phyloP scores from a whole-genome alignment of 1,140 invertebrate genomes.

The Agraylea sexmaculata region DNA sequence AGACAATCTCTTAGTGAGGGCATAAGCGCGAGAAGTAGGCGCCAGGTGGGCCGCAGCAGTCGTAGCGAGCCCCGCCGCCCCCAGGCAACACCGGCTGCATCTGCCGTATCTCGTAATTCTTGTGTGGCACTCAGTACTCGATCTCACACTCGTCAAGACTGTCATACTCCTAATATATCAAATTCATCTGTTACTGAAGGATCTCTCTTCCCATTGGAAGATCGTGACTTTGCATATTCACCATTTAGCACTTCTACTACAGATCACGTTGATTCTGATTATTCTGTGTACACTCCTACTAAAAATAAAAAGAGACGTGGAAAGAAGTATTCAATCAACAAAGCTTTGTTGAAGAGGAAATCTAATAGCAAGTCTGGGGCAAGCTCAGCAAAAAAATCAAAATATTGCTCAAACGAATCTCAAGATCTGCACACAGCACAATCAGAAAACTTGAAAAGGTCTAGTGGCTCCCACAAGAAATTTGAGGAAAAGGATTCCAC shows the following conservation, averaged over 20 bases:
- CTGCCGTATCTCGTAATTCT: constrained; percentile 26
- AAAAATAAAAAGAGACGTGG: constrained; percentile 33
- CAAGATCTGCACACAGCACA: too few relatives aligned
- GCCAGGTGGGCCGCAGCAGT: constrained; percentile 32
- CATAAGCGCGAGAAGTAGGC: constrained; percentile 37
- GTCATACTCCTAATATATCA: constrained; percentile 22
- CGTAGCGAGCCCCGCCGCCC: constrained; percentile 25
- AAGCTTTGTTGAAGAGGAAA: too few relatives aligned
- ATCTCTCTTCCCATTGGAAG: constrained; percentile 36
- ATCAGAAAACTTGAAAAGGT: too few relatives aligned
- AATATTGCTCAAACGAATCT: too few relatives aligned
- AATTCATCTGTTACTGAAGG: constrained; percentile 28
- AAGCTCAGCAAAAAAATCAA: too few relatives aligned
- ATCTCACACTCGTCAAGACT: constrained; percentile 30
- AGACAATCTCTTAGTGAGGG: constrained; percentile 29
- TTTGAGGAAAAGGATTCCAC: too few relatives aligned
- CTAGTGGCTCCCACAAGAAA: too few relatives aligned
- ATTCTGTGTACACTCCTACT: constrained; percentile 38
- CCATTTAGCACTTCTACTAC: constrained; percentile 37
- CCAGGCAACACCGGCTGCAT: constrained; percentile 31
- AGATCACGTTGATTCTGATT: constrained; percentile 36
- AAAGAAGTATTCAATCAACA: background rate
- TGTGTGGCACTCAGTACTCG: constrained; percentile 33
- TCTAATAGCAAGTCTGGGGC: too few relatives aligned
- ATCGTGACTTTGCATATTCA: constrained; percentile 38